These are phyloP conservation scores for Enteromius treurensis DNA, from an alignment of 2,797 vertebrate genomes.

Conservation along the genomic window DNA sequence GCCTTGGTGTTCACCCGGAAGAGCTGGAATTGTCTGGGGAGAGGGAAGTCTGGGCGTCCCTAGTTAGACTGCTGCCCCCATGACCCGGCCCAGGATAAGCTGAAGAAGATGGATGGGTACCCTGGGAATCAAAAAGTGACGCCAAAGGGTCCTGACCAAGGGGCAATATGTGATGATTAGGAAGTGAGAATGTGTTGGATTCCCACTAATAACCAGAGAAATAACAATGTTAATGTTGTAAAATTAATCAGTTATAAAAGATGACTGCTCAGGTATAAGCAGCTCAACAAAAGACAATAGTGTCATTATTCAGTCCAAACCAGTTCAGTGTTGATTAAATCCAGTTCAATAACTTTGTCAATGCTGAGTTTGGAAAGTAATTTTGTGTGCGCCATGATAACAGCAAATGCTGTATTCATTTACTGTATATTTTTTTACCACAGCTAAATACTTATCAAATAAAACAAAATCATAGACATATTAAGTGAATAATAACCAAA, in stretches of 20 bases:
- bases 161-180: no score
- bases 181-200: not conserved
- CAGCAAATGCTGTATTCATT: not conserved
- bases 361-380: not conserved
- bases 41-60: no score
- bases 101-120: no score
- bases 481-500: not conserved
- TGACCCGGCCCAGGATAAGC: no score
- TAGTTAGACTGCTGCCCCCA: no score
- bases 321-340: not conserved
- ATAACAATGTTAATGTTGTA: not conserved
- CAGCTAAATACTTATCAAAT: not conserved
- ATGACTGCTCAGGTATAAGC: not conserved
- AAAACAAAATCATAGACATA: not conserved
- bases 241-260: not conserved
- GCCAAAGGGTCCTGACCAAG: no score
- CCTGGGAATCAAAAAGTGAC: no score
- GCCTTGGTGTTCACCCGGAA: no score
- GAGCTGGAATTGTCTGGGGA: no score
- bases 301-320: not conserved
- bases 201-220: not conserved
- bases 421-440: not conserved
- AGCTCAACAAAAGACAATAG: not conserved
- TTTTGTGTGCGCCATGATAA: not conserved
- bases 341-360: not conserved